Evolutionary conservation across 1,140 invertebrate genomes (phyloP).

Genomic region (Drosophila subpulchrella): DNA sequence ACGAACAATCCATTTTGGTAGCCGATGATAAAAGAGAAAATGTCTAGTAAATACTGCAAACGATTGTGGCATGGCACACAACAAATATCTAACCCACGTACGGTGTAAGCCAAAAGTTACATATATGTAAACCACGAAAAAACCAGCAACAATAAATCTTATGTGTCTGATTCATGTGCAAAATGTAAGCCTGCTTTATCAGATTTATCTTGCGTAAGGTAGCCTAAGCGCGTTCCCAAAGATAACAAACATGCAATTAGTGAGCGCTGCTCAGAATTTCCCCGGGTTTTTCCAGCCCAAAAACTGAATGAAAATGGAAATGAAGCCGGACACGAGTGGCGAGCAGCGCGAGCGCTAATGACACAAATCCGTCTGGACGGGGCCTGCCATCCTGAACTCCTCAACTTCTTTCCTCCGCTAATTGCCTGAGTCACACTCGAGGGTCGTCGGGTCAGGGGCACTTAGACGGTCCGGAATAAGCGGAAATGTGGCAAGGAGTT

Average conservation of each 20-base stretch:
- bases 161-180: constrained; percentile 77
- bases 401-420: constrained; percentile 39
- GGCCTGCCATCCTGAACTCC: constrained; percentile 6
- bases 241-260: constrained; percentile 79
- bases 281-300: constrained; percentile 70
- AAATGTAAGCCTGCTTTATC: constrained; percentile 49
- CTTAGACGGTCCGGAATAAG: constrained; percentile 54
- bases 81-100: constrained; percentile 59
- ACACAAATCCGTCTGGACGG: constrained; percentile 73
- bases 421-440: constrained; percentile 69
- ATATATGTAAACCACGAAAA: constrained; percentile 68
- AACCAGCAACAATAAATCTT: constrained; percentile 76
- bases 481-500: constrained; percentile 64
- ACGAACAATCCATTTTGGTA: constrained; percentile 45
- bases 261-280: constrained; percentile 53
- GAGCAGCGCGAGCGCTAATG: constrained; percentile 54
- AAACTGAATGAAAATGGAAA: constrained; percentile 68
- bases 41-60: constrained; percentile 25
- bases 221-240: constrained; percentile 60
- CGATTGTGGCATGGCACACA: constrained; percentile 45
- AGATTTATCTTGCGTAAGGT: constrained; percentile 31
- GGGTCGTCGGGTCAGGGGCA: constrained; percentile 55
- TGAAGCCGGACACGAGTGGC: constrained; percentile 11
- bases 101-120: constrained; percentile 43
- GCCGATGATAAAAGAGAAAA: constrained; percentile 12